These are phyloP conservation scores for Avahi laniger DNA, from an alignment of 2,797 vertebrate species.

Conservation along the genomic window DNA sequence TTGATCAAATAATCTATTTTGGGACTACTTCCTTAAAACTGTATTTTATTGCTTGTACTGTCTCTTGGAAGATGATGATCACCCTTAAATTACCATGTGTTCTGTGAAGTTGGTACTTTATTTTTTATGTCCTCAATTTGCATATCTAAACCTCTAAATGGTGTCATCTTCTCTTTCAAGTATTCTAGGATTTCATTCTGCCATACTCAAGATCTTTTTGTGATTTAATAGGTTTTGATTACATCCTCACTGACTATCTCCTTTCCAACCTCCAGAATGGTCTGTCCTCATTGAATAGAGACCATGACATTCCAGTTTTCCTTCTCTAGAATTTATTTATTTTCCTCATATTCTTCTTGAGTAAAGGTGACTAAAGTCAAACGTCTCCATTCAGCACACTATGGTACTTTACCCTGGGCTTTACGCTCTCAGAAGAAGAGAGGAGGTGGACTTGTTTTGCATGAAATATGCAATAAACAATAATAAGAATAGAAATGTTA, in stretches of 20 bases:
- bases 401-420: not conserved
- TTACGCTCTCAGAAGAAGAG: conserved; percentile 12
- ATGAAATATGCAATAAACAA: not conserved
- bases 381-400: not conserved
- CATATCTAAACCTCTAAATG: not conserved
- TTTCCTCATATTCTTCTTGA: not conserved
- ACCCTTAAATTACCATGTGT: not conserved
- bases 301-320: not conserved
- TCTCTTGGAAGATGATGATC: not conserved
- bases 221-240: not conserved
- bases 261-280: not conserved
- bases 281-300: not conserved
- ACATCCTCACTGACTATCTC: not conserved
- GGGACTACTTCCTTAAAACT: not conserved
- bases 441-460: not conserved
- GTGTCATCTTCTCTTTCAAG: not conserved
- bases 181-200: conserved; percentile 7
- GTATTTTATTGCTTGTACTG: not conserved
- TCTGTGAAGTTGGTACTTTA: conserved; percentile 18
- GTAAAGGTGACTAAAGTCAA: not conserved
- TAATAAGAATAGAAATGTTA: not conserved
- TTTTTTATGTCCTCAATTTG: conserved; percentile 1
- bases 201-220: not conserved
- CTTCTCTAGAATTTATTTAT: not conserved
- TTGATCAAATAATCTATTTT: not conserved